Percentiles rank a stretch among this genome's conserved stretches.
phyloP scores from a whole-genome alignment of 2,797 vertebrate species.

The Sciaenops ocellatus region DNA sequence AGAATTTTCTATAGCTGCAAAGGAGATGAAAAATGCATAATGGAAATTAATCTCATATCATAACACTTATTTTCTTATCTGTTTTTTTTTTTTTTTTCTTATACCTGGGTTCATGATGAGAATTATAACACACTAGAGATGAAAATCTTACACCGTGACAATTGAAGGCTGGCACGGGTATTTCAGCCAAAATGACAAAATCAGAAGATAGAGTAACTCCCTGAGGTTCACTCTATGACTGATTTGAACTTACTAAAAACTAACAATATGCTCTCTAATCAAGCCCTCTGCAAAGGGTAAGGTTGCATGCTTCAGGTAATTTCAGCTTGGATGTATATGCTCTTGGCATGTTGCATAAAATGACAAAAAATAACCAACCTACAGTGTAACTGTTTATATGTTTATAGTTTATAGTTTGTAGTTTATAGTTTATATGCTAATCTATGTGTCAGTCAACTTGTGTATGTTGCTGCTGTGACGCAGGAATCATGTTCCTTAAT shows the following conservation, averaged over 20 bases:
- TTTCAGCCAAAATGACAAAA: constrained; percentile 13
- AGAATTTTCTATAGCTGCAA: neutral
- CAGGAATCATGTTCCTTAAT: neutral
- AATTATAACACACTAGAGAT: neutral
- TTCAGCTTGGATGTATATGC: neutral
- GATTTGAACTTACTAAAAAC: neutral
- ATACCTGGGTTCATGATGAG: neutral
- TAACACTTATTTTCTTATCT: too few species aligned
- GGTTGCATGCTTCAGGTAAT: neutral
- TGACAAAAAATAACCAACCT: neutral
- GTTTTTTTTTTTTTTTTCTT: too few species aligned
- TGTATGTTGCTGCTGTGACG: neutral
- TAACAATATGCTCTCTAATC: neutral
- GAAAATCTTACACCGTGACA: neutral
- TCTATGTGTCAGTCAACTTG: too few species aligned
- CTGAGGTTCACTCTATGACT: neutral
- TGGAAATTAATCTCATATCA: too few species aligned
- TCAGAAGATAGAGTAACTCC: constrained; percentile 13
- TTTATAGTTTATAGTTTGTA: too few species aligned
- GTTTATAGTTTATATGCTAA: neutral
- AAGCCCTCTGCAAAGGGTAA: neutral
- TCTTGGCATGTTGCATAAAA: neutral
- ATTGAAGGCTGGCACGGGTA: neutral
- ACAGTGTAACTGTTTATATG: too few species aligned
- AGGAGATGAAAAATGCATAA: too few species aligned